phyloP scores from a whole-genome alignment of 2,888 invertebrate species.

The Choreutis nemorana region DNA sequence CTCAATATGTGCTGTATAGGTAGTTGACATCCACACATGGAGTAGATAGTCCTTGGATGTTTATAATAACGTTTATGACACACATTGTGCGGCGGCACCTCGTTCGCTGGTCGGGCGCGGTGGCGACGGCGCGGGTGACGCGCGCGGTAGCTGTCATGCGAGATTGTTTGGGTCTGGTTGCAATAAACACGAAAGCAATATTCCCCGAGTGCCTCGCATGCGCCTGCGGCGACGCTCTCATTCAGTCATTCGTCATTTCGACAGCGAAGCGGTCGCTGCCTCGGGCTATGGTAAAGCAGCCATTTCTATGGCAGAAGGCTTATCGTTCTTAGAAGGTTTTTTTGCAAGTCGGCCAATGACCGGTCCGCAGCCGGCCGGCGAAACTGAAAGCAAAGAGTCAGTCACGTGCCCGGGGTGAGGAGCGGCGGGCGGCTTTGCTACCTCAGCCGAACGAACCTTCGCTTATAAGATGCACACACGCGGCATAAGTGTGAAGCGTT shows the following conservation, averaged over 20 bases:
- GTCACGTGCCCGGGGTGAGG: constrained; percentile 66
- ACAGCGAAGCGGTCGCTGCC: constrained; percentile 22
- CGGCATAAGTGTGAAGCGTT: constrained; percentile 58
- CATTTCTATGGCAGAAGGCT: constrained; percentile 45
- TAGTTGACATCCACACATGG: too few species aligned
- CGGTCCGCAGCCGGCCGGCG: constrained; percentile 52
- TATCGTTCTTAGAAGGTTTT: constrained; percentile 32
- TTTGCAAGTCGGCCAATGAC: constrained; percentile 55
- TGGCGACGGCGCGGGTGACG: constrained; percentile 21
- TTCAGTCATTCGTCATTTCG: constrained; percentile 26
- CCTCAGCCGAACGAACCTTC: constrained; percentile 36
- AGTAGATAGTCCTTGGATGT: constrained; percentile 24
- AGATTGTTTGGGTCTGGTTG: constrained; percentile 9
- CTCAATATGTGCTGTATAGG: too few species aligned
- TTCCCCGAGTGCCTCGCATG: constrained; percentile 3
- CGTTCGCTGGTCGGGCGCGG: constrained; percentile 20
- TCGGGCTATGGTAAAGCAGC: constrained; percentile 32
- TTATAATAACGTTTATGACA: constrained; percentile 18
- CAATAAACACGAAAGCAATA: constrained; percentile 5
- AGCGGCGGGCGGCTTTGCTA: constrained; percentile 53
- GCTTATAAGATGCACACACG: constrained; percentile 62
- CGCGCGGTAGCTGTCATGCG: constrained; percentile 31
- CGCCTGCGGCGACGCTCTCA: constrained; percentile 10
- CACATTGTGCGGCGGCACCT: constrained; percentile 24
- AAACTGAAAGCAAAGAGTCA: constrained; percentile 46